These are phyloP conservation scores for Holothuria scabra DNA, from an alignment of 53 echinoderm and acorn worm species.

Conservation along the genomic window DNA sequence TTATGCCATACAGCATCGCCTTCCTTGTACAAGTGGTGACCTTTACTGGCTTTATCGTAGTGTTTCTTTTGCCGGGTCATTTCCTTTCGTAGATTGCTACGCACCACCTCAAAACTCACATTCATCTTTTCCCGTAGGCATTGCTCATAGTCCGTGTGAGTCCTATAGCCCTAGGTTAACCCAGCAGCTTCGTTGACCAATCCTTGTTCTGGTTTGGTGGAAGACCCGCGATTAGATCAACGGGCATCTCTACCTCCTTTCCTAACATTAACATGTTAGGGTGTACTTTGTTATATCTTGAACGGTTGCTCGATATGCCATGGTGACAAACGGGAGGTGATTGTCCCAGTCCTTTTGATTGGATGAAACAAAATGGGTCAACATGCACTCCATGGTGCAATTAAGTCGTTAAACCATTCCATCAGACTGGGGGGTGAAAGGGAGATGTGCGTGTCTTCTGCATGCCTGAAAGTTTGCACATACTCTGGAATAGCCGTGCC, in stretches of 20 bases:
- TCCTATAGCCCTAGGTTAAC: neutral
- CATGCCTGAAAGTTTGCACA: too few relatives aligned
- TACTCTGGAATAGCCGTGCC: too few relatives aligned
- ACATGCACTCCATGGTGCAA: neutral
- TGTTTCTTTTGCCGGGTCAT: conserved; percentile 24
- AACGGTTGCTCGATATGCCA: conserved; percentile 8
- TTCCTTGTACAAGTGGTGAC: too few relatives aligned
- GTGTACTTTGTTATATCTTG: too few relatives aligned
- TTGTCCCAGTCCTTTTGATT: neutral
- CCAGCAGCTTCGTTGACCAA: neutral
- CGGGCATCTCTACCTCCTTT: neutral
- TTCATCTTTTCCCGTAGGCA: neutral
- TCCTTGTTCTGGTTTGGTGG: neutral
- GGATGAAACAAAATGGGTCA: neutral
- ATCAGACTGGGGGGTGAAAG: conserved; percentile 3
- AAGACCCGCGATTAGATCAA: neutral
- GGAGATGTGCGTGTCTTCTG: conserved; percentile 22
- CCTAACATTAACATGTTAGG: conserved; percentile 31
- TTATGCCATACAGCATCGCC: neutral
- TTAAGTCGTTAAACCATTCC: neutral
- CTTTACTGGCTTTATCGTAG: too few relatives aligned
- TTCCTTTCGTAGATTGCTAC: neutral
- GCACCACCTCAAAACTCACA: neutral
- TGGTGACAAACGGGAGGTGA: neutral
- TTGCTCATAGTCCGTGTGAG: neutral